phyloP scores from a whole-genome alignment of 2,888 invertebrate genomes.

The Tryphoninae sp. region DNA sequence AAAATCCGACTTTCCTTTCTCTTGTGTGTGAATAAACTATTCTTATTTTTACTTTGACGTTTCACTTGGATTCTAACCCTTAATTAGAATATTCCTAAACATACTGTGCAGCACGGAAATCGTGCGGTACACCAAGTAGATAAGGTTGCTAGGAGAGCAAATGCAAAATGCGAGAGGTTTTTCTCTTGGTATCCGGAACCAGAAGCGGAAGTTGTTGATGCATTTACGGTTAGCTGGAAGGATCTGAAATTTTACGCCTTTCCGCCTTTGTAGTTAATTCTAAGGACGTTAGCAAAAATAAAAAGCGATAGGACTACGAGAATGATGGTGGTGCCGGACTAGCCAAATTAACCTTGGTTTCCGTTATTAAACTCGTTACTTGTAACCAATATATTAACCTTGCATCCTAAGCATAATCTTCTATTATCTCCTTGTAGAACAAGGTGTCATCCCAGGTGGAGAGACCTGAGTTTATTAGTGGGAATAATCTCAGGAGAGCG shows the following conservation, averaged over 20 bases:
- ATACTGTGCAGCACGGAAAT: too few relatives aligned
- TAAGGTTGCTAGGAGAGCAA: conserved; percentile 38
- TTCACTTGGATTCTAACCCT: too few relatives aligned
- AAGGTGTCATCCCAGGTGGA: conserved; percentile 37
- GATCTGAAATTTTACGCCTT: conserved; percentile 45
- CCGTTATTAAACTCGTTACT: conserved; percentile 28
- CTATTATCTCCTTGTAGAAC: conserved; percentile 19
- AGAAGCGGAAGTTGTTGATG: conserved; percentile 22
- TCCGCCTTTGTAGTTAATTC: conserved; percentile 47
- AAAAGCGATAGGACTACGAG: conserved; percentile 7
- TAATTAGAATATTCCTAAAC: too few relatives aligned
- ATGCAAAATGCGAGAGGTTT: conserved; percentile 38
- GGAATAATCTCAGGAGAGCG: conserved; percentile 26
- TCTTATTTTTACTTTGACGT: too few relatives aligned
- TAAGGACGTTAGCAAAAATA: conserved; percentile 28
- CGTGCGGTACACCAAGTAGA: too few relatives aligned
- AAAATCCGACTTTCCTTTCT: too few relatives aligned
- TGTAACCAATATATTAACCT: background rate
- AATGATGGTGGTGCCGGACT: conserved; percentile 44
- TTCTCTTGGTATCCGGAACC: conserved; percentile 54
- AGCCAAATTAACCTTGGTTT: too few relatives aligned
- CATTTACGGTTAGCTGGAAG: conserved; percentile 40
- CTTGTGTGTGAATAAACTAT: too few relatives aligned
- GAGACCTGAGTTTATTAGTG: conserved; percentile 16
- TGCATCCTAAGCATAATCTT: conserved; percentile 22